Base-by-base conservation (phyloP, 2,797 vertebrate genomes). In the Acomys russatus region DNA sequence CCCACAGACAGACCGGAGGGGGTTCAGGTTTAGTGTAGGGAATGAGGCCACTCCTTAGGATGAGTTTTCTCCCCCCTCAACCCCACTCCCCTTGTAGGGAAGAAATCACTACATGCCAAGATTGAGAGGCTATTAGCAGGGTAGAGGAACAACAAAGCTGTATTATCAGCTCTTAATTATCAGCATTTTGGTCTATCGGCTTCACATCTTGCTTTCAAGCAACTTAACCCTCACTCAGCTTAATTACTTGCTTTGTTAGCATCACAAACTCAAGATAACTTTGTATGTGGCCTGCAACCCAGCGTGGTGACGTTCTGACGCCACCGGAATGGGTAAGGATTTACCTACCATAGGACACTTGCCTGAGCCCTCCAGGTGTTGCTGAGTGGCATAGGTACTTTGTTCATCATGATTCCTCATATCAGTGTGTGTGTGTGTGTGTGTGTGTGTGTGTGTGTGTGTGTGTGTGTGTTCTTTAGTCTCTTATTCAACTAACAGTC, bases 161-260 rank as follows among this genome's bases (percentile, higher is more conserved):
- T 92, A 97, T 96, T 97, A 97, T 98, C 97, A 97, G 95, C 97
- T 97, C 97, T 97, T 96, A 97, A 98, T 98, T 97, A 97, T 97
- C 96, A 96, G 97, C 96, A 96, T 97, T 97, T 97, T 95, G 93
- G 96, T 97, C 97, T 97, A 98, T 97, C 96, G 95, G 97, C 97
- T 95, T 97, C 96, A 92, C 97, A 97, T 97, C 97, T 96, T 98
- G 97, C 97, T 98, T 97, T 96, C 96, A 96, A 97, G 97, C 96
- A 97, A 98, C 96, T 98, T 96, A 98, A 97, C 97, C 96, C 96
- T 97, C 97, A 97, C 96, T 97, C 97, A 82, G 93, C 93, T 98
- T 98, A 98, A 97, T 98, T 96, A 97, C 97, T 96, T 97, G 97
- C 97, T 98, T 98, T 97, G 97, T 98, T 97, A 98, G 96, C 93